phyloP scores from a whole-genome alignment of 2,888 invertebrate genomes.

The Amblyjoppa proteus region DNA sequence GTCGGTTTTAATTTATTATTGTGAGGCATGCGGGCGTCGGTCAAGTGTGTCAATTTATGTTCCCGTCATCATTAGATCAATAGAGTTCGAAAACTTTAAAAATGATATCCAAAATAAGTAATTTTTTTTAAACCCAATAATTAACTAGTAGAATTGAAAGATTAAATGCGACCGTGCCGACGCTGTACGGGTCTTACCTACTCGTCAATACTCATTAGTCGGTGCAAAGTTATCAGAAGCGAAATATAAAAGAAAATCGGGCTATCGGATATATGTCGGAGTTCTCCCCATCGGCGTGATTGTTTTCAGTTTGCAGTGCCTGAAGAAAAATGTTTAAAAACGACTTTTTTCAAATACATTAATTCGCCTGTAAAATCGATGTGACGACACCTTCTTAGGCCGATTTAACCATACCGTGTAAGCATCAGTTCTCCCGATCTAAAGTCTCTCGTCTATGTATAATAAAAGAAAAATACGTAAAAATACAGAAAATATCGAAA shows the following conservation, averaged over 20 bases:
- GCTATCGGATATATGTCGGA: constrained; percentile 33
- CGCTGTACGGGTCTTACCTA: constrained; percentile 71
- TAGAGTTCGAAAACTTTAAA: neutral
- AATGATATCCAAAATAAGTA: neutral
- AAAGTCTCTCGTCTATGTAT: constrained; percentile 49
- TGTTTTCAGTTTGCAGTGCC: constrained; percentile 76
- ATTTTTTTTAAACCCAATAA: neutral
- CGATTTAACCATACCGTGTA: constrained; percentile 52
- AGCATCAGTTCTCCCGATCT: constrained; percentile 52
- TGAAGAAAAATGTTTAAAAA: constrained; percentile 66
- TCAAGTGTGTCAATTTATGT: neutral
- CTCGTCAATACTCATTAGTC: constrained; percentile 75
- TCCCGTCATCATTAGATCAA: neutral
- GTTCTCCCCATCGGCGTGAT: constrained; percentile 53
- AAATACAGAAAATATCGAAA: neutral
- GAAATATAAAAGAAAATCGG: neutral
- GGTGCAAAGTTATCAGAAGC: constrained; percentile 59
- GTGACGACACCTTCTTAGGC: constrained; percentile 48
- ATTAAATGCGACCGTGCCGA: constrained; percentile 20
- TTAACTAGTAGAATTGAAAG: constrained; percentile 14
- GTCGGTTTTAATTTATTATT: constrained; percentile 45
- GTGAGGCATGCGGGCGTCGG: constrained; percentile 30
- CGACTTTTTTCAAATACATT: constrained; percentile 36
- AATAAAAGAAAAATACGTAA: constrained; percentile 2
- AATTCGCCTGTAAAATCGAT: constrained; percentile 59